Base-by-base conservation (phyloP, 2,888 invertebrate species). In the Dynastes maya region DNA sequence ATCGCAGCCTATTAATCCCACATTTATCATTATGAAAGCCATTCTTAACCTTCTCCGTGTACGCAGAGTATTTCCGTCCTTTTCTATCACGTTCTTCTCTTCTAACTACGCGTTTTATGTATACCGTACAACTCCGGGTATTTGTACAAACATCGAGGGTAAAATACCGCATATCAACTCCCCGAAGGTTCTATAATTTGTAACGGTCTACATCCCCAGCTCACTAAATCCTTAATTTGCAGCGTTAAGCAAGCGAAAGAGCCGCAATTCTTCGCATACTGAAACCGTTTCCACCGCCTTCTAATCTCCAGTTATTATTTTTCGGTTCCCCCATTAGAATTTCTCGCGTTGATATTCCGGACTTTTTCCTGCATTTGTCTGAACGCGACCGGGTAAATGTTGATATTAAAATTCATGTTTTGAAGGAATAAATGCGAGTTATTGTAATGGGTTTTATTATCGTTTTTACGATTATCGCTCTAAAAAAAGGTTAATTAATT, bases 111-210 rank as follows among this genome's bases (percentile, higher is more conserved):
- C 45, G 45, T 45, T 45, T 45, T 45, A 11, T 45, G 45, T 8
- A 45, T 45, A 8, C 45, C 45, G 45, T 45, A 27, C 71, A 13
- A 13, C 32, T 51, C 53, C 32, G 55, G 71, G 53, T 51, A 71
- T 71, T 71, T 53, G 71, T 49, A 55, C 71, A 71, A 71, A 71
- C 53, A 71, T 71, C 53, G 71, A 29, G 71, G 11, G 22, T 32
- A 32, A 32, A 71, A 71, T 71, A 71, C 51, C 51, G 53, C 53
- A 51, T 63, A 63, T 51, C 53, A 55, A 27, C 49, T 45, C 37
- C 71, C 71, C 71, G 32, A 71, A 53, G 71, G 71, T 71, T 71
- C 27, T 29, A 29, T 71, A 71, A 71, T 71, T 71, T 71, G 71
- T 71, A 51, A 53, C 71, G 29, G 71, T 63, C 53, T 45, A 8